Evolutionary conservation across 2,888 invertebrate genomes (phyloP).

Genomic region (Endotricha flammealis): DNA sequence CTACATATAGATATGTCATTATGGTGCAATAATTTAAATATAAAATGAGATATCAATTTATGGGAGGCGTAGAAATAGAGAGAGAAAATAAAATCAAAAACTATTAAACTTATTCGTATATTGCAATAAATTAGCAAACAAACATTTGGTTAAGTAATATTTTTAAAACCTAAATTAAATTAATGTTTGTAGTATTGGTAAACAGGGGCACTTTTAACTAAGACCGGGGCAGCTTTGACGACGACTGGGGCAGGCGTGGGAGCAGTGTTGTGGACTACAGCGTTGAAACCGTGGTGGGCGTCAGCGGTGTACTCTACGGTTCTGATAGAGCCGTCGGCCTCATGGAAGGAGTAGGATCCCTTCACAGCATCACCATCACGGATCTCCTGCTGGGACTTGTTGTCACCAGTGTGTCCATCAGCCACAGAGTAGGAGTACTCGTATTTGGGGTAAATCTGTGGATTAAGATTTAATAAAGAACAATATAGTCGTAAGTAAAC

Average conservation of each 20-base stretch:
- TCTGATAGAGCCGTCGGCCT: conserved; percentile 70
- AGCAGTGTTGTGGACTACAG: conserved; percentile 54
- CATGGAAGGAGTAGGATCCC: conserved; percentile 67
- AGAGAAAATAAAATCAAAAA: conserved; percentile 14
- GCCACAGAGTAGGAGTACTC: conserved; percentile 71
- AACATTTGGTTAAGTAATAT: conserved; percentile 2
- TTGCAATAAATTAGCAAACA: conserved; percentile 22
- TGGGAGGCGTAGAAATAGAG: conserved; percentile 1
- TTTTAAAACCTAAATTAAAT: conserved; percentile 8
- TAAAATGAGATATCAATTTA: too few species aligned
- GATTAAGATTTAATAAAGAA: too few species aligned
- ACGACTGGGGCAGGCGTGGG: conserved; percentile 43
- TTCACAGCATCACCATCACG: conserved; percentile 71
- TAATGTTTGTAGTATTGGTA: conserved; percentile 51
- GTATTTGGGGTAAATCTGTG: conserved; percentile 50
- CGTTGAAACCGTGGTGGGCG: conserved; percentile 65
- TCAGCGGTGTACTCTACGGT: conserved; percentile 72
- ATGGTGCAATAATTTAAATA: too few species aligned
- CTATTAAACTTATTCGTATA: conserved; percentile 29
- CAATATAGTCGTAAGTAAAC: too few species aligned
- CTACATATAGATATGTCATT: too few species aligned
- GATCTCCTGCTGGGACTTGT: conserved; percentile 67
- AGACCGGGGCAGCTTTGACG: conserved; percentile 46
- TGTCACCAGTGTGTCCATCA: conserved; percentile 73
- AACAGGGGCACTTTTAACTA: conserved; percentile 27